Evolutionary conservation across 2,797 vertebrate genomes (phyloP).

Genomic region (Argya squamiceps): DNA sequence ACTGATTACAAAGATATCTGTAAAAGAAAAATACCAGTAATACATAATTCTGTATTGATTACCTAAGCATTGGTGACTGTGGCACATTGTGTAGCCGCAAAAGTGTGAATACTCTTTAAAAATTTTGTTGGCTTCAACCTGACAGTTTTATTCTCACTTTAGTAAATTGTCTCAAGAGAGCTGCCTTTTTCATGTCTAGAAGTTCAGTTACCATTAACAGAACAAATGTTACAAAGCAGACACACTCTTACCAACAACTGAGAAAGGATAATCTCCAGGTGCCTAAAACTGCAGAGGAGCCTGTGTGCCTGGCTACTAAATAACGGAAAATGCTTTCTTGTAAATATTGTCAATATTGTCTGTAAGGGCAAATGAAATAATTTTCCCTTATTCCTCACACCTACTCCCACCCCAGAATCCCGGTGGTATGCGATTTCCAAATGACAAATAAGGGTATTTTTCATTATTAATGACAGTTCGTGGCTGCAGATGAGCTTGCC

Average conservation of each 20-base stretch:
- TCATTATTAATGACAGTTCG: neutral
- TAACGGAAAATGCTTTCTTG: neutral
- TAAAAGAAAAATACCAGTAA: conserved; percentile 11
- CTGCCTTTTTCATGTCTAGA: conserved; percentile 4
- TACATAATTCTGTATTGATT: conserved; percentile 41
- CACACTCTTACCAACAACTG: neutral
- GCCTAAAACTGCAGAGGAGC: neutral
- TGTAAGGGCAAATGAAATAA: neutral
- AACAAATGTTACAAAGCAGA: neutral
- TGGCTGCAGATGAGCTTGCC: neutral
- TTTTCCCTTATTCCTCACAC: neutral
- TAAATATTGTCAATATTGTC: neutral
- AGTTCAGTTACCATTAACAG: neutral
- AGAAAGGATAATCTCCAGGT: neutral
- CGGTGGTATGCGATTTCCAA: neutral
- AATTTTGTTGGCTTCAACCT: neutral
- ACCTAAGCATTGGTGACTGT: neutral
- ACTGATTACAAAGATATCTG: neutral
- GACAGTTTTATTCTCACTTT: conserved; percentile 8
- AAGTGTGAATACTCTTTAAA: conserved; percentile 19
- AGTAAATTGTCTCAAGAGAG: neutral
- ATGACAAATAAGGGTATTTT: neutral
- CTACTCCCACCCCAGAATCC: fast-evolving
- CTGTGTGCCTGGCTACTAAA: neutral
- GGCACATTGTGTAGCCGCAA: neutral